These are phyloP conservation scores for Caenorhabditis panamensis DNA, from an alignment of 2,888 invertebrate species.

Conservation along the genomic window DNA sequence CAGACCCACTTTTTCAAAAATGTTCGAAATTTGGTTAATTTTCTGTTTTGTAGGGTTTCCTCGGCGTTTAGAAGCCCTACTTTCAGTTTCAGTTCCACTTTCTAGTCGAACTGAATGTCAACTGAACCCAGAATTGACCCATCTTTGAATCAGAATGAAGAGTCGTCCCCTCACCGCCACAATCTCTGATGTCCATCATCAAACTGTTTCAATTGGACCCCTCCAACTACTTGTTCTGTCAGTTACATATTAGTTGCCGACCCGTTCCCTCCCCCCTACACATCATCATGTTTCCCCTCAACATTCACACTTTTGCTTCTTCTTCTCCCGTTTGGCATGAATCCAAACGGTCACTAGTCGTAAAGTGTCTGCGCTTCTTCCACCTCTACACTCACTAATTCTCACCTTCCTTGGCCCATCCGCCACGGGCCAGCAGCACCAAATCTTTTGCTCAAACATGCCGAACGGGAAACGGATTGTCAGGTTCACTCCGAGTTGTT, in stretches of 20 bases:
- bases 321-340: conserved; percentile 6
- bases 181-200: background rate
- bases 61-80: too few relatives aligned
- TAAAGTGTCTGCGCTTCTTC: conserved; percentile 9
- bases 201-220: background rate
- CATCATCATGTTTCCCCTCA: conserved; percentile 17
- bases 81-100: background rate
- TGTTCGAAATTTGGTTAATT: too few relatives aligned
- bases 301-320: conserved; percentile 21
- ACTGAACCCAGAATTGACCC: background rate
- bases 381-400: conserved; percentile 15
- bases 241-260: background rate
- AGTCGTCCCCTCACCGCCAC: too few relatives aligned
- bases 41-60: too few relatives aligned
- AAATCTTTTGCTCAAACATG: conserved; percentile 48
- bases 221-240: background rate
- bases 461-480: conserved; percentile 55
- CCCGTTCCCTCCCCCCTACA: conserved; percentile 9
- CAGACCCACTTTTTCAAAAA: too few relatives aligned
- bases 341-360: background rate
- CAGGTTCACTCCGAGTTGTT: conserved; percentile 32
- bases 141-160: background rate
- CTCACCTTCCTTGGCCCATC: background rate
- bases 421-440: too few relatives aligned
- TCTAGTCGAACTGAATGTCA: background rate